phyloP scores from a whole-genome alignment of 2,113 vertebrate species.

The Bagarius yarrelli region DNA sequence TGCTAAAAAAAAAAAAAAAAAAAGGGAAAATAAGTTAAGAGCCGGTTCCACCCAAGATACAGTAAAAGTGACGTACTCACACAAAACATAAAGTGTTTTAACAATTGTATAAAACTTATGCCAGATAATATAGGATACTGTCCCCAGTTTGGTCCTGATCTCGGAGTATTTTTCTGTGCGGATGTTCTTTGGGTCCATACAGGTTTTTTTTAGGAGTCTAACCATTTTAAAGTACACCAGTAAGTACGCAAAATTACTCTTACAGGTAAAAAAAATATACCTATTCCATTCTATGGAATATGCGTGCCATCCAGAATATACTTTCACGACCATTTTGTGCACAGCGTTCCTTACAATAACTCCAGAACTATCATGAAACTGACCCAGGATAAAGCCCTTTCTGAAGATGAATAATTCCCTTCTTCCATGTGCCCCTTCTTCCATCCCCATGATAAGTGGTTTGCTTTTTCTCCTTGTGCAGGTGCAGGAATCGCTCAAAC shows the following conservation, averaged over 20 bases:
- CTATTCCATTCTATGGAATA: neutral
- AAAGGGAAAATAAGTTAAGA: slow-evolving; percentile 8
- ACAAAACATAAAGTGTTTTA: neutral
- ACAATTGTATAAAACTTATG: neutral
- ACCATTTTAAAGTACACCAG: neutral
- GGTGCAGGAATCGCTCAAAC: slow-evolving; percentile 20
- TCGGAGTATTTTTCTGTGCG: neutral
- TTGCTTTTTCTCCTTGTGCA: neutral
- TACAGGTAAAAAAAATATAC: neutral
- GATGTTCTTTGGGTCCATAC: neutral
- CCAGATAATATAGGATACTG: neutral
- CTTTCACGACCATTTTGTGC: too few species aligned
- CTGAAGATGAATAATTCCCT: neutral
- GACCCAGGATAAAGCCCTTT: neutral
- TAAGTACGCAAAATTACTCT: neutral
- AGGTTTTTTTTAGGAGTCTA: neutral
- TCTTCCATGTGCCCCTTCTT: neutral
- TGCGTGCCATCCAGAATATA: neutral
- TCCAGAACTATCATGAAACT: neutral
- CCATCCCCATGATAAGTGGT: neutral
- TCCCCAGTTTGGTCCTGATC: neutral
- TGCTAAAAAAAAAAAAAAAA: slow-evolving; percentile 62
- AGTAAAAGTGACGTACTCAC: neutral
- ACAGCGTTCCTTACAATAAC: neutral
- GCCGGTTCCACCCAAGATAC: neutral